Evolutionary conservation across 2,888 invertebrate genomes (phyloP).

Genomic region (Marronus borbonicus): DNA sequence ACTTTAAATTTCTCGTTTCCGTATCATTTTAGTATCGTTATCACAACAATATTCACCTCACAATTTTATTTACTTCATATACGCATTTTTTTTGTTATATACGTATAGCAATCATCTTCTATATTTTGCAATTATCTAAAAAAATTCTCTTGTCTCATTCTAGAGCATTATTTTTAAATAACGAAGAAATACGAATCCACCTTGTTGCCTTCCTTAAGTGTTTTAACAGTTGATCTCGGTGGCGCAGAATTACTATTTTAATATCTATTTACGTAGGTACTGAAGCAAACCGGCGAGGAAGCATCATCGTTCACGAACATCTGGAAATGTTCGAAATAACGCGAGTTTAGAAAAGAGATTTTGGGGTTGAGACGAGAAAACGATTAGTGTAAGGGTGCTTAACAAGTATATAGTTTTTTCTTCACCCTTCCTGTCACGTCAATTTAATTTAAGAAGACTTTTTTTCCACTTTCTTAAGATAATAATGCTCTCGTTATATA

Average conservation of each 20-base stretch:
- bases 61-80: no score
- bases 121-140: no score
- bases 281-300: conserved; percentile 45
- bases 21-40: no score
- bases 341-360: conserved; percentile 48
- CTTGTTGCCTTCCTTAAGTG: no score
- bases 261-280: conserved; percentile 4
- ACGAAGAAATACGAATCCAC: no score
- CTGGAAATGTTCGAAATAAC: conserved; percentile 55
- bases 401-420: conserved; percentile 45
- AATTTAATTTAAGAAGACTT: not conserved
- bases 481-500: conserved; percentile 34
- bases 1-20: no score
- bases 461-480: conserved; percentile 36
- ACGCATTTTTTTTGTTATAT: no score
- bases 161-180: no score
- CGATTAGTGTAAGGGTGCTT: conserved; percentile 52
- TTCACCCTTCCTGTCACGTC: conserved; percentile 27
- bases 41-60: no score
- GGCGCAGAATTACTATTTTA: not conserved
- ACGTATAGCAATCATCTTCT: no score
- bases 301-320: conserved; percentile 55
- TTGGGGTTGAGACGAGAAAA: conserved; percentile 52
- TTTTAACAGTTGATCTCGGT: not conserved
- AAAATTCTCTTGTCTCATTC: no score